Evolutionary conservation across 2,113 vertebrate genomes (phyloP), one percentile per base, ranked within the genome.

Genomic region (Illadopsis cleaveri): DNA sequence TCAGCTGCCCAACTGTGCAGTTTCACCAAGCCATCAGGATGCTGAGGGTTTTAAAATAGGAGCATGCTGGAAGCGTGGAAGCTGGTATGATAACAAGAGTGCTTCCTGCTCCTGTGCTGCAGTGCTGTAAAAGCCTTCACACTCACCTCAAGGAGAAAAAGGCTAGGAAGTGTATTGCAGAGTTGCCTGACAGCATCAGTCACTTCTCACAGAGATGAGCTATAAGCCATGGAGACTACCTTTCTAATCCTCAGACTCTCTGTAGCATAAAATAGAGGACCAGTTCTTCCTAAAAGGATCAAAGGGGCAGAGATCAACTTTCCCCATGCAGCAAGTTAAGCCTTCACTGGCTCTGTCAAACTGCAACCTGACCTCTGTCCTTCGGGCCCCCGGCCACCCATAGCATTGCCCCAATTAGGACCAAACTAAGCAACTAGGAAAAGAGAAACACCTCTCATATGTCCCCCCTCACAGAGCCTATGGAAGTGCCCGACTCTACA

Each of bases 301-400:
- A 78, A 87, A 82, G 50, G 83, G 82, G n/a, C n/a, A 87, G 35
- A 93, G 82, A 70, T 88, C 85, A 62, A 16, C 85, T 92, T 93
- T 93, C 35, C 31, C 53, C 18, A 65, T 37, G 42, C 33, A 77
- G 40, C 42, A 80, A 35, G 54, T 78, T 77, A 92, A 93, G 40
- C 51, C 58, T 92, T 40, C 31, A 23, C 42, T 23, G 50, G 6
- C 58, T 87, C 61, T 80, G 70, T 72, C 78, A 80, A 80, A 45
- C 58, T 83, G 90, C 87, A 94, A 51, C 56, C 42, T 82, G 93
- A 95, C 70, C 85, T 77, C 50, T 82, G 84, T 45, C 48, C 83
- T 82, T 83, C 0, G 0, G 17, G 54, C 65, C 38, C 65, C 14
- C 0, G 5, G 61, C 78, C 89, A 95, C 93, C 65, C 82, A 17